Evolutionary conservation across 2,797 vertebrate genomes (phyloP).

Genomic region (Pseudochirops cupreus): DNA sequence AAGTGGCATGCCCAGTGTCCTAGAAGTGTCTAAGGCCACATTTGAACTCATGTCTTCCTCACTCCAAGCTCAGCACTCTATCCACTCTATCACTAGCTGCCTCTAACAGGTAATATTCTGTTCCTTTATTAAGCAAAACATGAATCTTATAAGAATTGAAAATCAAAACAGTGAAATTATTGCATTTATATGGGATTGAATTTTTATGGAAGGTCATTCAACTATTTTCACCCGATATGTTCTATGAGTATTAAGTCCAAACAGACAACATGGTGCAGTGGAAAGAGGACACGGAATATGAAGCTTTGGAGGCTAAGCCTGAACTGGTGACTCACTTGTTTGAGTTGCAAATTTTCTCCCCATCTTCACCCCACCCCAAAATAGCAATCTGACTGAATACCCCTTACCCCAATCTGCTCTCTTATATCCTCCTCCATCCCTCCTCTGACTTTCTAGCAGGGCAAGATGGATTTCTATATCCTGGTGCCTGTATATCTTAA

Average conservation of each 20-base stretch:
- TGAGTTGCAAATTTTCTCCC: too few relatives aligned
- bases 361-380: too few relatives aligned
- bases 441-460: too few relatives aligned
- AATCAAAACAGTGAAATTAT: conserved; percentile 36
- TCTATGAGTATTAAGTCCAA: not conserved
- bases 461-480: too few relatives aligned
- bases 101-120: not conserved
- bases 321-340: not conserved
- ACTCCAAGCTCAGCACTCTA: not conserved
- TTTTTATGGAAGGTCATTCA: conserved; percentile 41
- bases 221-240: not conserved
- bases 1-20: not conserved
- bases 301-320: not conserved
- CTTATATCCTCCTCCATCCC: too few relatives aligned
- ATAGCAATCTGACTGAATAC: too few relatives aligned
- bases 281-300: not conserved
- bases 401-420: too few relatives aligned
- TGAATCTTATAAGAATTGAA: conserved; percentile 17
- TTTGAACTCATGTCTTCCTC: not conserved
- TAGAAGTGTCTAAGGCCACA: too few relatives aligned
- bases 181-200: not conserved
- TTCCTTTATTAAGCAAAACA: not conserved
- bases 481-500: too few relatives aligned
- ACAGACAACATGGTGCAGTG: not conserved
- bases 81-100: not conserved